These are phyloP conservation scores for Riptortus pedestris DNA, from an alignment of 1,140 invertebrate genomes.

Conservation along the genomic window DNA sequence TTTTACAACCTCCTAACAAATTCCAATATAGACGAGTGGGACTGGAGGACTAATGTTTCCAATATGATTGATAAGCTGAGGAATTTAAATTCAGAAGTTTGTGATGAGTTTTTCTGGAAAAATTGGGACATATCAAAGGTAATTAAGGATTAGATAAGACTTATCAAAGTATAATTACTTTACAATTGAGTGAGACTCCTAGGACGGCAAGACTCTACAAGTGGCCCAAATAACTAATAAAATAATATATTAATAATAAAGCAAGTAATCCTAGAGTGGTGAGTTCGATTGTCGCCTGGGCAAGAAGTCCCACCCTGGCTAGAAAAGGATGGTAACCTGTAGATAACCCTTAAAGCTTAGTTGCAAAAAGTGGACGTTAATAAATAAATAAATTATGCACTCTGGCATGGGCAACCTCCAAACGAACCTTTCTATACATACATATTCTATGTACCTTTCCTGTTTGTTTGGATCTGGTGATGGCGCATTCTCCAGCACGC, in stretches of 20 bases:
- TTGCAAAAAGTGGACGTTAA: too few relatives aligned
- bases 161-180: neutral
- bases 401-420: too few relatives aligned
- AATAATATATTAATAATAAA: neutral
- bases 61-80: neutral
- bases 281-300: too few relatives aligned
- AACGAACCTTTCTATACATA: too few relatives aligned
- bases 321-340: too few relatives aligned
- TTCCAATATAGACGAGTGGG: neutral
- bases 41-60: neutral
- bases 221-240: neutral
- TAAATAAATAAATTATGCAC: too few relatives aligned
- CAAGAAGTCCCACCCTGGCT: too few relatives aligned
- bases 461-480: too few relatives aligned
- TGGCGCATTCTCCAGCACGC: too few relatives aligned
- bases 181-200: neutral
- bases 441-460: too few relatives aligned
- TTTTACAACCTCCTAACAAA: neutral
- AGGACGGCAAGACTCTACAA: neutral
- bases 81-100: neutral
- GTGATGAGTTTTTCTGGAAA: constrained; percentile 13
- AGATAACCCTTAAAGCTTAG: too few relatives aligned
- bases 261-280: neutral
- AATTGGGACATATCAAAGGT: neutral
- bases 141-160: neutral